phyloP scores from a whole-genome alignment of 1,140 invertebrate genomes.

The Zaprionus ornatus region DNA sequence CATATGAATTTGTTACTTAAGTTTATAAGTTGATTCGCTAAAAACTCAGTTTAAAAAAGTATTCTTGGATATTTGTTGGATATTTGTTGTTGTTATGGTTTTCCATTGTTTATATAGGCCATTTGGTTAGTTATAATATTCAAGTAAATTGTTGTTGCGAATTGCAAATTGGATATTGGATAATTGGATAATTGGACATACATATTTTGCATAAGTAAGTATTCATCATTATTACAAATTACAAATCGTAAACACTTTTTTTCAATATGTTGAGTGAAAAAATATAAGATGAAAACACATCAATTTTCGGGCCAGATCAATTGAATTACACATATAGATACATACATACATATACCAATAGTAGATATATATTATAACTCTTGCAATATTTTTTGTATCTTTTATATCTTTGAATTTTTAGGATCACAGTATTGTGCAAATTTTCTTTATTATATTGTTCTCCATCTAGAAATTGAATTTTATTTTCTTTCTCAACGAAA shows the following conservation, averaged over 20 bases:
- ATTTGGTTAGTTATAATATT: conserved; percentile 45
- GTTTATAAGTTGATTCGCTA: conserved; percentile 69
- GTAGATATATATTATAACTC: conserved; percentile 11
- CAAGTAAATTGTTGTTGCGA: conserved; percentile 48
- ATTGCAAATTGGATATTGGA: conserved; percentile 48
- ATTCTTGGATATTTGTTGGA: conserved; percentile 44
- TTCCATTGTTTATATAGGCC: conserved; percentile 41
- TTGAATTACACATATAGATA: conserved; percentile 15
- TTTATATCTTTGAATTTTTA: conserved; percentile 51
- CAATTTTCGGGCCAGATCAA: conserved; percentile 38
- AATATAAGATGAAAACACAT: conserved; percentile 57
- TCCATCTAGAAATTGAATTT: conserved; percentile 35
- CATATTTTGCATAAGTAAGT: conserved; percentile 33
- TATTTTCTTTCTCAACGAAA: background rate
- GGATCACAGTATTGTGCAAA: conserved; percentile 77
- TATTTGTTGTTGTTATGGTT: conserved; percentile 34
- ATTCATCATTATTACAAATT: conserved; percentile 52
- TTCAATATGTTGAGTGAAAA: conserved; percentile 47
- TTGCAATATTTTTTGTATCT: conserved; percentile 13
- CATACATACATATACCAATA: conserved; percentile 13
- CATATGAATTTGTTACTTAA: conserved; percentile 71
- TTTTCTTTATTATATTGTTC: conserved; percentile 34
- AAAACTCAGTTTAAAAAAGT: conserved; percentile 75
- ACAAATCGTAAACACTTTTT: conserved; percentile 46
- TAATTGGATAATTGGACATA: conserved; percentile 61